Evolutionary conservation across 1,140 invertebrate genomes (phyloP).

Genomic region (Whitmania pigra): DNA sequence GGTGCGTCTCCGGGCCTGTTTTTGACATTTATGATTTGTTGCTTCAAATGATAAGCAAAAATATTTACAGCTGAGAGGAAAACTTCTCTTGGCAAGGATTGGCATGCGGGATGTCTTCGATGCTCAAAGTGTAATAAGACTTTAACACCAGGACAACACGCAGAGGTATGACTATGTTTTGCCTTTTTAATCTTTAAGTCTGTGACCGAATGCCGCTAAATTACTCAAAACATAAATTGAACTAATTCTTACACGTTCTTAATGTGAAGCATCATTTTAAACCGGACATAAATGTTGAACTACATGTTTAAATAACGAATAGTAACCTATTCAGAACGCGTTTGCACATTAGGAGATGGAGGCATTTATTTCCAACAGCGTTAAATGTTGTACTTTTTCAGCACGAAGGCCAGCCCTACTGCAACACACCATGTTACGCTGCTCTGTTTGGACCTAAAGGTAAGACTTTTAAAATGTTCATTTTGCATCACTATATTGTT

Average conservation of each 20-base stretch:
- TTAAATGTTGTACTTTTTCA: slow-evolving; percentile 35
- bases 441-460: slow-evolving; percentile 69
- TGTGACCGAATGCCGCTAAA: too few species aligned
- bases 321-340: not conserved
- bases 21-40: slow-evolving; percentile 6
- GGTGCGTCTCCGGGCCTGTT: slow-evolving; percentile 4
- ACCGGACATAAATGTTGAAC: slow-evolving; percentile 12
- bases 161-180: slow-evolving; percentile 18
- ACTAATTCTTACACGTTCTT: not conserved
- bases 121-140: slow-evolving; percentile 81
- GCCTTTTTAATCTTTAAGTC: not conserved
- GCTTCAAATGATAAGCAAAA: not conserved
- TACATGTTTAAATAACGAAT: not conserved
- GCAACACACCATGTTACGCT: slow-evolving; percentile 76
- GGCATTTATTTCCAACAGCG: not conserved
- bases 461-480: slow-evolving; percentile 32
- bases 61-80: slow-evolving; percentile 65
- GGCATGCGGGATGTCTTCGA: slow-evolving; percentile 76
- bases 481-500: not conserved
- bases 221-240: not conserved
- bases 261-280: not conserved
- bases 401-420: slow-evolving; percentile 81
- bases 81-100: slow-evolving; percentile 78
- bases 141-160: slow-evolving; percentile 62
- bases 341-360: not conserved